A percentile compares a stretch with the other conserved stretches of the same genome.
Conservation (phyloP, 92 coral and sea anemone species). For the Zoanthus solanderi region DNA sequence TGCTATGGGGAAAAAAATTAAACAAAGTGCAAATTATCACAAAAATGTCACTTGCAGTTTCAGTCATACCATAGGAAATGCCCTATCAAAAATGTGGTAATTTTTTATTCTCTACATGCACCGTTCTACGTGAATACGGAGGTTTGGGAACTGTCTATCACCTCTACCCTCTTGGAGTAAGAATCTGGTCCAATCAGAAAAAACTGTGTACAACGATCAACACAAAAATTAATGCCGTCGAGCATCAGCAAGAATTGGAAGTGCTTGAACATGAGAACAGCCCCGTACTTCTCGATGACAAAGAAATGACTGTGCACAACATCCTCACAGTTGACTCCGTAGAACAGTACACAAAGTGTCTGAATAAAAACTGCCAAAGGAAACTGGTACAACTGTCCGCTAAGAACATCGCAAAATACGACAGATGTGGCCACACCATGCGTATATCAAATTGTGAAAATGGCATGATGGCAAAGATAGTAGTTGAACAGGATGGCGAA, state of each 20-base stretch:
- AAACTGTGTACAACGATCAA: slow-evolving; percentile 34
- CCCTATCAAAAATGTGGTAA: slow-evolving; percentile 60
- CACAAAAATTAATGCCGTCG: slow-evolving; percentile 28
- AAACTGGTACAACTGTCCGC: slow-evolving; percentile 47
- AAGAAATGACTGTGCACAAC: slow-evolving; percentile 31
- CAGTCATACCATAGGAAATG: slow-evolving; percentile 51
- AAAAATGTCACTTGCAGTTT: slow-evolving; percentile 15
- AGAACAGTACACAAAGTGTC: slow-evolving; percentile 28
- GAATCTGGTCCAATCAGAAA: slow-evolving; percentile 44
- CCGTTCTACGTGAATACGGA: slow-evolving; percentile 40
- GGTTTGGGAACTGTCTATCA: slow-evolving; percentile 8
- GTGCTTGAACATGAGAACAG: slow-evolving; percentile 25
- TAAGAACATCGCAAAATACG: slow-evolving; percentile 37
- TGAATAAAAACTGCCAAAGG: slow-evolving; percentile 35
- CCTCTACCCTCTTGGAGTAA: no score
- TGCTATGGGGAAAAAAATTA: slow-evolving; percentile 8
- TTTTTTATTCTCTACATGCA: slow-evolving; percentile 3
- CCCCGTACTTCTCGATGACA: slow-evolving; percentile 24
- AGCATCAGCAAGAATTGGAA: slow-evolving; percentile 30
- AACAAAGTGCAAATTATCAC: background rate
- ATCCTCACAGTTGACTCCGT: slow-evolving; percentile 53
- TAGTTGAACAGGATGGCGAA: slow-evolving; percentile 12
- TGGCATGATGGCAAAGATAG: slow-evolving; percentile 1
- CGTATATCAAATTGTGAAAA: slow-evolving; percentile 22
- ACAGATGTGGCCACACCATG: slow-evolving; percentile 49